Base-by-base conservation (phyloP, 2,888 invertebrate genomes). In the Stramonita haemastoma region DNA sequence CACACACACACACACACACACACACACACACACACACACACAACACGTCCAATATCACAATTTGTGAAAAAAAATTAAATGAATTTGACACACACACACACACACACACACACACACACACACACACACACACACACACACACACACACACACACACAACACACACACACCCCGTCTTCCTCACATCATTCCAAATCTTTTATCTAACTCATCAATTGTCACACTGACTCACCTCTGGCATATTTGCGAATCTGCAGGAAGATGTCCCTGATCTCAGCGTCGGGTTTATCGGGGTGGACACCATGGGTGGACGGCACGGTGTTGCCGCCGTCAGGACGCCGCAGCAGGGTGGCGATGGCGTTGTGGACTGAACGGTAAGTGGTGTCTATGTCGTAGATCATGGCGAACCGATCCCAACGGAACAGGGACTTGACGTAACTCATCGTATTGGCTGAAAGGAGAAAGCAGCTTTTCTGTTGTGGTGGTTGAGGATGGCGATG, bases 191-290 rank as follows among this genome's bases (percentile, higher is more conserved):
- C 32, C 79, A 32, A 22, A 79, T 34, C 2, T 26, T 11, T 11
- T 11, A 8, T 6, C 84, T 17, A 6, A 19, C 5, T n/a, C 84
- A 26, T 46, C 46, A 46, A 1, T 46, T 17, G 46, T 13, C 84
- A 19, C 84, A 5, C 84, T 17, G 11, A 1, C 91, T 90, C 91
- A 94, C 94, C 93, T 93, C 94, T 92, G n/a, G 94, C 92, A 89
- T 94, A 94, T 88, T 94, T 94, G 70, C 92, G 92, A 46, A 94
- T 91, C 90, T 94, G 94, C 84, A 90, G 89, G 73, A 94, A 92
- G 36, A 93, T 93, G 2, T 92, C 90, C 66, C 92, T 89, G 1
- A 94, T 91, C 60, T 93, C 92, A 5, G 86, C 87, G 34, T 94
- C 93, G 6, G 91, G 89, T 86, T 93, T 93, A 0, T 89, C 90